Evolutionary conservation across 2,113 vertebrate genomes (phyloP).

Genomic region (Columbina picui): DNA sequence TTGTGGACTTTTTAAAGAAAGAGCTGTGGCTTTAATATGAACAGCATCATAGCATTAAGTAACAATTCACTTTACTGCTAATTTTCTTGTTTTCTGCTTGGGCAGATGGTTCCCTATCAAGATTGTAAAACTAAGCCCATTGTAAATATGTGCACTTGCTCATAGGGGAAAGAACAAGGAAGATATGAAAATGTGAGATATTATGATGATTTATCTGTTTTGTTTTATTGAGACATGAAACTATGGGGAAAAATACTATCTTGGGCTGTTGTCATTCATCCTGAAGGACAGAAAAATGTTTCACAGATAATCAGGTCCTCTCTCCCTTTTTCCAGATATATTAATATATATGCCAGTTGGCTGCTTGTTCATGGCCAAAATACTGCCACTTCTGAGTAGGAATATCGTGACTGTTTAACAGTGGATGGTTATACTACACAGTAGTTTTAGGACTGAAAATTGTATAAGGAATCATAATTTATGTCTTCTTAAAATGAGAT

Average conservation of each 20-base stretch:
- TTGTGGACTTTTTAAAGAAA: background rate
- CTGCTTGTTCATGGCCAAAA: conserved; percentile 1
- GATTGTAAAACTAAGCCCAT: background rate
- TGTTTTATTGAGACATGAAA: background rate
- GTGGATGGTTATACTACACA: background rate
- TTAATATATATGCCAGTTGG: background rate
- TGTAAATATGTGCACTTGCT: conserved; percentile 8
- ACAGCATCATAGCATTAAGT: background rate
- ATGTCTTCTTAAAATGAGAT: background rate
- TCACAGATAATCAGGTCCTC: background rate
- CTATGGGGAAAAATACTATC: background rate
- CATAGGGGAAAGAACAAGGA: background rate
- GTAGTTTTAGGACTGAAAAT: background rate
- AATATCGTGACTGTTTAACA: background rate
- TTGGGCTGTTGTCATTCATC: conserved; percentile 22
- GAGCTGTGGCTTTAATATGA: background rate
- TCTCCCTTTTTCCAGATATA: background rate
- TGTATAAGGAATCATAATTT: background rate
- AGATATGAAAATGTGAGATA: background rate
- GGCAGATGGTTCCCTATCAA: background rate
- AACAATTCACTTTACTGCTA: background rate
- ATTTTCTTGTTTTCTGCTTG: conserved; percentile 41
- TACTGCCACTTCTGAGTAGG: background rate
- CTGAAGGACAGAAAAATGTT: background rate
- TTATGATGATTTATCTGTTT: background rate